Percentiles rank a stretch among this genome's conserved stretches.
These are phyloP conservation scores for Paracanthobrama guichenoti DNA, from an alignment of 2,113 vertebrate genomes.

Conservation along the genomic window DNA sequence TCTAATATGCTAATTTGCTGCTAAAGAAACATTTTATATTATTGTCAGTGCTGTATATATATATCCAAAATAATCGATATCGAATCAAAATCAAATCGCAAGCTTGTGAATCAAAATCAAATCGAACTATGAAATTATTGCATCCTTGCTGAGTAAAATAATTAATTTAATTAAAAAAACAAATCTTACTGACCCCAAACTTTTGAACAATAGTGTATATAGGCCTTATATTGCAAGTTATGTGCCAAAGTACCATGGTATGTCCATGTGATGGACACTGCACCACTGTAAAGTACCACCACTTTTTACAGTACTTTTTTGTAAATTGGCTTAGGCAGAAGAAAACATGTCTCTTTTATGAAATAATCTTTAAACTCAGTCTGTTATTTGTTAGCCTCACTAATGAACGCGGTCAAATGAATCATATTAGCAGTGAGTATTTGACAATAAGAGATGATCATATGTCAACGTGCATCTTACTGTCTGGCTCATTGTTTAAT, in stretches of 20 bases:
- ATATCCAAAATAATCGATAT: no score
- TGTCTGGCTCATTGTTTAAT: not conserved
- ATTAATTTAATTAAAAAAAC: no score
- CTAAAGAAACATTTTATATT: no score
- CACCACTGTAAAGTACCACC: not conserved
- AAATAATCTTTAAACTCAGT: not conserved
- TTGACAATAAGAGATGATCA: not conserved
- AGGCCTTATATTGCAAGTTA: not conserved
- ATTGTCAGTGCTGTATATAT: no score
- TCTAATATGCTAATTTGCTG: no score
- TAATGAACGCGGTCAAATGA: not conserved
- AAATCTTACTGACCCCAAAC: no score
- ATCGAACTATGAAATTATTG: no score
- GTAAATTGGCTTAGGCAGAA: not conserved
- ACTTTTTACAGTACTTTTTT: not conserved
- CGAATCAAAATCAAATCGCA: no score
- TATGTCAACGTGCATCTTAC: not conserved
- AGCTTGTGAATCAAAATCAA: no score
- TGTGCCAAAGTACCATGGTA: not conserved
- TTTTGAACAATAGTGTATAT: not conserved
- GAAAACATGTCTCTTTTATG: not conserved
- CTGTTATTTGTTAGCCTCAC: not conserved
- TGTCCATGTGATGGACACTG: not conserved
- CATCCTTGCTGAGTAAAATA: no score
- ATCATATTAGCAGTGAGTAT: not conserved